phyloP scores from a whole-genome alignment of 2,888 invertebrate species.

The Drosophila subsilvestris region DNA sequence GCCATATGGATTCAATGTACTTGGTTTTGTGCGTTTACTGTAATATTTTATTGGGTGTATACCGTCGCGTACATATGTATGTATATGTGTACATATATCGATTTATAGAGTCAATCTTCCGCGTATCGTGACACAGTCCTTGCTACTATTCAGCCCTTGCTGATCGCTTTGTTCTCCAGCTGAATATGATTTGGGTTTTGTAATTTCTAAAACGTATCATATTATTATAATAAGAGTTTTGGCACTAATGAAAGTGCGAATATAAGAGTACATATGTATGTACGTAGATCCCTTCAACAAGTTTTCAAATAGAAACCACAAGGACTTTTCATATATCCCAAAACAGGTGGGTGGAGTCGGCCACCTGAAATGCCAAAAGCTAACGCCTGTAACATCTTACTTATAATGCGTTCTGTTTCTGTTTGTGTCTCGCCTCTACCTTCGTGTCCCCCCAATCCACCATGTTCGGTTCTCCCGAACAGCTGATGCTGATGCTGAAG shows the following conservation, averaged over 20 bases:
- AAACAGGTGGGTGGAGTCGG: conserved; percentile 36
- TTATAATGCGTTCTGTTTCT: conserved; percentile 28
- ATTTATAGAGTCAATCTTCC: neutral
- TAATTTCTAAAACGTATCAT: too few relatives aligned
- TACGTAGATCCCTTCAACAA: too few relatives aligned
- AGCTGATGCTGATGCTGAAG: conserved; percentile 74
- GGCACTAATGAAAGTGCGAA: too few relatives aligned
- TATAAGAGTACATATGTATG: too few relatives aligned
- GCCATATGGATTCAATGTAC: conserved; percentile 70
- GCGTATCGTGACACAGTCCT: neutral
- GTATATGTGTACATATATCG: neutral
- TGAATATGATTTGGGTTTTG: too few relatives aligned
- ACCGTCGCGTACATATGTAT: neutral
- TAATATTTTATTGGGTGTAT: conserved; percentile 39
- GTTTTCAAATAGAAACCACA: too few relatives aligned
- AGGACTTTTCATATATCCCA: neutral
- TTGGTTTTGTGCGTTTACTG: conserved; percentile 45
- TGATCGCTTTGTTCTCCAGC: too few relatives aligned
- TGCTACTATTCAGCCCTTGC: neutral
- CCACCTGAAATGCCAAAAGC: conserved; percentile 44
- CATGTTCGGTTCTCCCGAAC: conserved; percentile 52
- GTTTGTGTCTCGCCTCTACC: conserved; percentile 22
- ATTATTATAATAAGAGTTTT: too few relatives aligned
- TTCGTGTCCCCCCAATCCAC: conserved; percentile 17
- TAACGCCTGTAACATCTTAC: neutral